Evolutionary conservation across 2,888 invertebrate genomes (phyloP).

Genomic region (Ennomos erosarius): DNA sequence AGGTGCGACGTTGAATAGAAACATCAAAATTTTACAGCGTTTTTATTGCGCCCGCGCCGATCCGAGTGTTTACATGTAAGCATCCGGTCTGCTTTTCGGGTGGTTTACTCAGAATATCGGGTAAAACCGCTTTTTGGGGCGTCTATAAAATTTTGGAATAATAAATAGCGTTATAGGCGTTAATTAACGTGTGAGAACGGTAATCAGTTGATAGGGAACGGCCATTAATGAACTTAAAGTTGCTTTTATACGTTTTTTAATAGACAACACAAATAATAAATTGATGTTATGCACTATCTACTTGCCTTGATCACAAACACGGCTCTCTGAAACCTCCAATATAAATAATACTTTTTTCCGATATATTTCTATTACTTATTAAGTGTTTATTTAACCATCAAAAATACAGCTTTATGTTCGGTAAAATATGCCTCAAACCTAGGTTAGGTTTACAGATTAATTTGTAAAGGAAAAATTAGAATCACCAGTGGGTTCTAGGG

Average conservation of each 20-base stretch:
- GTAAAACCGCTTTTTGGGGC: conserved; percentile 49
- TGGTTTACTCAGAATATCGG: conserved; percentile 45
- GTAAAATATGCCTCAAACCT: too few species aligned
- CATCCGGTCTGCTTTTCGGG: conserved; percentile 71
- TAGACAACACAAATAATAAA: background rate
- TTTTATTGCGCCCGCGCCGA: conserved; percentile 80
- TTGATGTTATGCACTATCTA: too few species aligned
- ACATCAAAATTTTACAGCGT: conserved; percentile 85
- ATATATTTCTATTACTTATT: too few species aligned
- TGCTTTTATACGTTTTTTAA: background rate
- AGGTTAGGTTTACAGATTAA: too few species aligned
- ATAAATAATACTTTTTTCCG: too few species aligned
- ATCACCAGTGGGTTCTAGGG: too few species aligned
- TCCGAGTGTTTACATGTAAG: conserved; percentile 73
- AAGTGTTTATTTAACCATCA: too few species aligned
- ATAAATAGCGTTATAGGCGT: conserved; percentile 38
- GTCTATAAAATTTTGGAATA: conserved; percentile 43
- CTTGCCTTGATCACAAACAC: too few species aligned
- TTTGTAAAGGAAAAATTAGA: too few species aligned
- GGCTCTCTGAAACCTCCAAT: too few species aligned
- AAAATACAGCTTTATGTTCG: too few species aligned
- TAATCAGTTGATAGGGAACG: conserved; percentile 23
- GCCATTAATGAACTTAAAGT: conserved; percentile 18
- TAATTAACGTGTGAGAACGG: conserved; percentile 44
- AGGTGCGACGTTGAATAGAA: conserved; percentile 74